phyloP scores from a whole-genome alignment of 2,113 vertebrate species.

The Geothlypis trichas region DNA sequence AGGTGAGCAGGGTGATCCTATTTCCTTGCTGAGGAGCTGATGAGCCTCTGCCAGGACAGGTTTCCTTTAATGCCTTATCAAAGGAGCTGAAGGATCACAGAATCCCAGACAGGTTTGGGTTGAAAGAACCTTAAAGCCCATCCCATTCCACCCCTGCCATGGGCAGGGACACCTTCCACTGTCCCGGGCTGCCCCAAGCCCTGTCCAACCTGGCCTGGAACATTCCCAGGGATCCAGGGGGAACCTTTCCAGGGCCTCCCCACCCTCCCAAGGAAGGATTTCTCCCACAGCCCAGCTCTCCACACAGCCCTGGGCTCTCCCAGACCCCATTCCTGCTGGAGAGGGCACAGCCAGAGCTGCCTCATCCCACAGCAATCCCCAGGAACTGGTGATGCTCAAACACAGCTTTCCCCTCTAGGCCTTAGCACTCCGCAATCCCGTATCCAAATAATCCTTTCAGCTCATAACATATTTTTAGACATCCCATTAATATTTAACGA shows the following conservation, averaged over 20 bases:
- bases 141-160: background rate
- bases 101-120: background rate
- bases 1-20: rapidly evolving
- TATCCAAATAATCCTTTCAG: conserved; percentile 65
- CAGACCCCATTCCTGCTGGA: background rate
- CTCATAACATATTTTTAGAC: conserved; percentile 60
- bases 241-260: background rate
- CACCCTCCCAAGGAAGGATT: background rate
- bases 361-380: rapidly evolving
- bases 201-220: rapidly evolving
- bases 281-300: background rate
- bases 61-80: rapidly evolving
- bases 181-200: background rate
- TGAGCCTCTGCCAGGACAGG: background rate
- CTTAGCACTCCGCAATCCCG: background rate
- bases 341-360: background rate
- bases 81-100: background rate
- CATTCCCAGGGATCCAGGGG: background rate
- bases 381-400: background rate
- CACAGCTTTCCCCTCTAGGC: background rate
- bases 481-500: conserved; percentile 70
- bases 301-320: rapidly evolving
- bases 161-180: background rate
- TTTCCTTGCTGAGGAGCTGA: background rate
- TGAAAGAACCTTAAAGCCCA: background rate